Percentiles rank a stretch among this genome's conserved stretches.
Evolutionary conservation across 2,113 vertebrate species (phyloP).

Genomic region (Percina caprodes): DNA sequence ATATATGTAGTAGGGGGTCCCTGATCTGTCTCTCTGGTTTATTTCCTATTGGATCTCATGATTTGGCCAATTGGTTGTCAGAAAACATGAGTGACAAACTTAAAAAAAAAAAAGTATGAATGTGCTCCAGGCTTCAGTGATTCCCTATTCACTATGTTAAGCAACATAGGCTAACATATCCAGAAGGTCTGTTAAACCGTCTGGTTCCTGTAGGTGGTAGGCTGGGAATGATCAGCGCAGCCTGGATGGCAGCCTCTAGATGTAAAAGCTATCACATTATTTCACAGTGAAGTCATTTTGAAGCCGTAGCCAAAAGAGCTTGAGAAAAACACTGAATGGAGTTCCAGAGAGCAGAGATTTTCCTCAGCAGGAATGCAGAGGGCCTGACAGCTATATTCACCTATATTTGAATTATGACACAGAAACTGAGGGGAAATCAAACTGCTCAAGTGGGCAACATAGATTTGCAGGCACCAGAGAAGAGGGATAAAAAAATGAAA

Average conservation of each 20-base stretch:
- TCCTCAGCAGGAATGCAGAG: neutral
- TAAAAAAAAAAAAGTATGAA: too few relatives aligned
- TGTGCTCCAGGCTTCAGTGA: neutral
- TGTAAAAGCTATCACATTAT: conserved; percentile 60
- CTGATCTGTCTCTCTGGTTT: too few relatives aligned
- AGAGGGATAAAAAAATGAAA: neutral
- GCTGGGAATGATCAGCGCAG: conserved; percentile 20
- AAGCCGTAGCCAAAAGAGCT: conserved; percentile 25
- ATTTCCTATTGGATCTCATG: too few relatives aligned
- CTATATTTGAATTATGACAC: neutral
- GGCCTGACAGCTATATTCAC: neutral
- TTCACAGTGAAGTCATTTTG: conserved; percentile 56
- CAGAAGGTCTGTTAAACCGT: neutral
- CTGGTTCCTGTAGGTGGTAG: conserved; percentile 15
- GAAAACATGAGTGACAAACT: too few relatives aligned
- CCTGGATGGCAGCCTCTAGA: conserved; percentile 36
- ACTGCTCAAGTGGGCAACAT: neutral
- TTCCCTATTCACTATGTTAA: neutral
- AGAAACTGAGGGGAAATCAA: neutral
- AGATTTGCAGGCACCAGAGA: neutral
- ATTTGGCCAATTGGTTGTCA: too few relatives aligned
- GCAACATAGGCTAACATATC: neutral
- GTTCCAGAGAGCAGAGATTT: conserved; percentile 11
- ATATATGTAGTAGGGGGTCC: too few relatives aligned
- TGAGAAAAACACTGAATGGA: conserved; percentile 24